Evolutionary conservation across 2,113 vertebrate species (phyloP).

Genomic region (Vicugna pacos): DNA sequence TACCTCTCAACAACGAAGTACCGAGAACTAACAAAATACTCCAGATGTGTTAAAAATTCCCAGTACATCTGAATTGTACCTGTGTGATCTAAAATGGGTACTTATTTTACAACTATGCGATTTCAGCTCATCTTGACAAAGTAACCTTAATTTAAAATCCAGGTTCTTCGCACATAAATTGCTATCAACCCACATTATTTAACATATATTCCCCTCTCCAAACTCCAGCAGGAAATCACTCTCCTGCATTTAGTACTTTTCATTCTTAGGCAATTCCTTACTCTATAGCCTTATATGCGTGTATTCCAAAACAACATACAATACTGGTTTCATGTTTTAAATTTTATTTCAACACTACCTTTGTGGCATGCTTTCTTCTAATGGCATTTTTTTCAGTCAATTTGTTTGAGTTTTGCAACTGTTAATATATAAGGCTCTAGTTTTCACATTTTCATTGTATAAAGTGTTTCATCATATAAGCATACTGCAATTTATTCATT

Average conservation of each 20-base stretch:
- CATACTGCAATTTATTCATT: neutral
- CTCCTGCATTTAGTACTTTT: neutral
- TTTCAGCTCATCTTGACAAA: neutral
- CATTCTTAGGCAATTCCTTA: conserved; percentile 37
- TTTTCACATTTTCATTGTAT: neutral
- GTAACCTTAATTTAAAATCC: neutral
- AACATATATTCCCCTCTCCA: neutral
- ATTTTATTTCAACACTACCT: neutral
- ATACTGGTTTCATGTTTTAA: neutral
- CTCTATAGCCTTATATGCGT: neutral
- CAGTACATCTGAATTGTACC: neutral
- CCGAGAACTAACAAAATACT: neutral
- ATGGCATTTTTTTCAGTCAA: neutral
- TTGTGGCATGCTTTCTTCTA: neutral
- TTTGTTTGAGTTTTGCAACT: neutral
- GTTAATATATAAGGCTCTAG: neutral
- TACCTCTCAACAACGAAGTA: neutral
- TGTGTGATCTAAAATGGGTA: neutral
- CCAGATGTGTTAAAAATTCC: neutral
- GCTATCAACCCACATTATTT: neutral
- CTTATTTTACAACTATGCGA: conserved; percentile 3
- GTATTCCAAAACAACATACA: neutral
- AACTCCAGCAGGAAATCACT: neutral
- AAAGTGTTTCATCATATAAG: neutral
- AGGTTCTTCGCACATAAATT: neutral